These are phyloP conservation scores for Microcebus jonahi DNA, from an alignment of 2,113 vertebrate species.

Conservation along the genomic window DNA sequence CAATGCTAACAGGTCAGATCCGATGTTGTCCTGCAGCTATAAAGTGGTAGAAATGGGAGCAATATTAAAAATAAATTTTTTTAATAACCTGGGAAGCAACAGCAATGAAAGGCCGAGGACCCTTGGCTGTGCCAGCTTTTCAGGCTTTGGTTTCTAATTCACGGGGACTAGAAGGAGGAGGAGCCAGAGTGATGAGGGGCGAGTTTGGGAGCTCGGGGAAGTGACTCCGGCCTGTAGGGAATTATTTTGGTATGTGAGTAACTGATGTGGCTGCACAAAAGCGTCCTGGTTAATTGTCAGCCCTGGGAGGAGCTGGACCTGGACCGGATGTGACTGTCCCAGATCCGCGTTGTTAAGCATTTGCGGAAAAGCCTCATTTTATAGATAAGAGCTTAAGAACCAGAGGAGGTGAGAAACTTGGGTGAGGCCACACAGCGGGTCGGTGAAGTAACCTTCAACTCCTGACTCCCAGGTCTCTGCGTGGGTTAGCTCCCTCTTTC, in stretches of 20 bases:
- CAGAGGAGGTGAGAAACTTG: background rate
- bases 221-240: background rate
- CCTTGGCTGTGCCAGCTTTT: background rate
- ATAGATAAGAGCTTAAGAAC: background rate
- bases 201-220: background rate
- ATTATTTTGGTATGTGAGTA: background rate
- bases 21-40: background rate
- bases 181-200: background rate
- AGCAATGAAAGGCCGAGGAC: background rate
- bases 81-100: background rate
- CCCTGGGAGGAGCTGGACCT: background rate
- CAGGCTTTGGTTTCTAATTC: background rate
- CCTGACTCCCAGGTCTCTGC: background rate
- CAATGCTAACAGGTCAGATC: background rate
- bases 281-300: too few species aligned
- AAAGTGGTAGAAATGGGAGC: background rate
- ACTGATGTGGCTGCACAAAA: background rate
- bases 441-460: too few species aligned
- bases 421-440: background rate
- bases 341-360: background rate
- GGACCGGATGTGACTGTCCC: rapidly evolving
- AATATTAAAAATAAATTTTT: background rate
- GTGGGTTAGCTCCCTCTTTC: background rate
- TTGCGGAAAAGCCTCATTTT: background rate
- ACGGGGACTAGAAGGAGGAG: background rate